Evolutionary conservation across 2,888 invertebrate species (phyloP).

Genomic region (Tachina grossa): DNA sequence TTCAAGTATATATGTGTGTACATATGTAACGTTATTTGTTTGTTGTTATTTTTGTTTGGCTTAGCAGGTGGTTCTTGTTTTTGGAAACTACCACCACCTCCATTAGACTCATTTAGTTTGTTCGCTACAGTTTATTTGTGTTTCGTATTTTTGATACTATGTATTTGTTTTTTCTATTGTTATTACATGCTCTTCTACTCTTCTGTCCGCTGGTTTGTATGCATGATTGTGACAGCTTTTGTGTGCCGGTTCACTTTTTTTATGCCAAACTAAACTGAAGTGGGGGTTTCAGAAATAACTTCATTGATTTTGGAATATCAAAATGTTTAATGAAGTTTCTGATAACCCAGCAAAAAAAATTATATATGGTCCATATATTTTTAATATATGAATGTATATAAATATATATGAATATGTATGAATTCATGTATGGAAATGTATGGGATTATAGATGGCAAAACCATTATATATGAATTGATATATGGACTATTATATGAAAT

Average conservation of each 20-base stretch:
- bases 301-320: not conserved
- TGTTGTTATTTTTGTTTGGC: conserved; percentile 38
- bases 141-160: conserved; percentile 4
- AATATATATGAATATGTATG: no score
- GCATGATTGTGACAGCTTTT: conserved; percentile 51
- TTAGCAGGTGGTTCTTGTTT: conserved; percentile 47
- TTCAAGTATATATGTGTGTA: no score
- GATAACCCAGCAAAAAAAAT: no score
- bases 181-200: conserved; percentile 4
- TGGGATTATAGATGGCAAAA: no score
- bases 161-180: no score
- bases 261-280: not conserved
- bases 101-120: conserved; percentile 39
- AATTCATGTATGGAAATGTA: no score
- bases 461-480: no score
- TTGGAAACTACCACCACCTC: not conserved
- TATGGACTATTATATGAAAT: no score
- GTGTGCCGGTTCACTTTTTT: not conserved
- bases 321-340: not conserved
- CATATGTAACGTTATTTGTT: conserved; percentile 33
- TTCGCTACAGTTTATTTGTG: conserved; percentile 26
- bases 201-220: conserved; percentile 45
- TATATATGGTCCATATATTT: no score
- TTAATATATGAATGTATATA: no score
- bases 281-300: not conserved